Conservation (phyloP, 1,140 invertebrate species). For the Drosophila punjabiensis region DNA sequence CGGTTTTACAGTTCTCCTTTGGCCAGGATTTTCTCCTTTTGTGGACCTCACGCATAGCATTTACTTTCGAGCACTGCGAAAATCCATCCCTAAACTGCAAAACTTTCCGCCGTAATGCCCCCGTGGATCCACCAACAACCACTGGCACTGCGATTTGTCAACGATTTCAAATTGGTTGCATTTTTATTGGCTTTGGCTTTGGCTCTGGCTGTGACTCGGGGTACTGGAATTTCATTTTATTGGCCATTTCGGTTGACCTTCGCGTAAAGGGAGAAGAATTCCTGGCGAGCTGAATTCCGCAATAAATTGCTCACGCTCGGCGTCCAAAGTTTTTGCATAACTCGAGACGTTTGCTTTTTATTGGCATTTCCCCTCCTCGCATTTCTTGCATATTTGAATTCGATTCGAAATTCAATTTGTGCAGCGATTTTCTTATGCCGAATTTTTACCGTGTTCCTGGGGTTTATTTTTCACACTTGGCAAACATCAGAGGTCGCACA, state of each 20-base stretch:
- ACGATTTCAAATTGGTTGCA: conserved; percentile 77
- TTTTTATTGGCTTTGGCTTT: conserved; percentile 71
- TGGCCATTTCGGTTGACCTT: conserved; percentile 80
- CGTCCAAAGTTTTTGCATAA: conserved; percentile 64
- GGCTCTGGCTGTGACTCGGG: conserved; percentile 38
- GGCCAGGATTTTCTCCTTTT: background rate
- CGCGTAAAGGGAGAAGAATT: conserved; percentile 42
- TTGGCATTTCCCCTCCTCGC: conserved; percentile 62
- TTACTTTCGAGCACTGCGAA: conserved; percentile 61
- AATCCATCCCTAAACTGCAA: conserved; percentile 62
- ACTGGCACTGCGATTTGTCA: conserved; percentile 73
- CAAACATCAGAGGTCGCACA: conserved; percentile 5
- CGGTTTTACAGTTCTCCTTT: conserved; percentile 37
- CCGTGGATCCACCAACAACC: background rate
- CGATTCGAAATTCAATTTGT: conserved; percentile 39
- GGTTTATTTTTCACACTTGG: conserved; percentile 36
- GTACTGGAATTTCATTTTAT: conserved; percentile 77
- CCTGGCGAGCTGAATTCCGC: conserved; percentile 44
- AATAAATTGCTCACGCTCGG: conserved; percentile 72
- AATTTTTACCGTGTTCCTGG: background rate
- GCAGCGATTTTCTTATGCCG: background rate
- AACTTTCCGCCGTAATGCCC: conserved; percentile 55
- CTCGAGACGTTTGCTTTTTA: conserved; percentile 70
- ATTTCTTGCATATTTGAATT: conserved; percentile 40
- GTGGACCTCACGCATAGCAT: conserved; percentile 64